Evolutionary conservation across 2,888 invertebrate species (phyloP), one percentile per base, ranked within the genome.

Genomic region (Diploptera punctata): DNA sequence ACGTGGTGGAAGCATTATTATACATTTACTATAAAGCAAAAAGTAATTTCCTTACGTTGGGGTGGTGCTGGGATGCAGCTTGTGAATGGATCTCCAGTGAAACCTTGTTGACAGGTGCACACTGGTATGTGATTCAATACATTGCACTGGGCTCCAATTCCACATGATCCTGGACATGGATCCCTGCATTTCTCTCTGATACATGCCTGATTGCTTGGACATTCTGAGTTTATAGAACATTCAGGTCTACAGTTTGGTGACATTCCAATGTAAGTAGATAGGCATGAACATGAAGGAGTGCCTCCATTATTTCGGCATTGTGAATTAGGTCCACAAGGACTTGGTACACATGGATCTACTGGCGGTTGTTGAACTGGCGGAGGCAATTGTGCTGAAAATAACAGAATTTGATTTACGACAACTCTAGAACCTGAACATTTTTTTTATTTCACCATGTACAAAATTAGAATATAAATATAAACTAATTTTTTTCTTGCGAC

Each of bases 81-180:
- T 2, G 76, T 75, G 73, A 81, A 81, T 19, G 81, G 80, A 76
- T 81, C 80, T 44, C 81, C 81, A 13, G 77, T 78, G 72, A 77
- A 80, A 24, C 82, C 82, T 52, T 73, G 65, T 9, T 73, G 75
- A 67, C 75, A 75, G 1, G 73, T 74, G 62, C 75, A 75, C 7
- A 74, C 67, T n/a, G 74, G 93, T 72, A 86, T 89, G 78, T 94
- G 93, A 79, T 90, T 91, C 75, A 89, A 86, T 5, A 93, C 90
- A 57, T 82, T 82, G 80, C 91, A 89, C 76, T 86, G 79, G 72
- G 92, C 87, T 76, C 87, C 86, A 77, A 83, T 80, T 74, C 90
- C 90, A 80, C 90, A 94, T 5, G 91, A 91, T 13, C 93, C 93
- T 9, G 91, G 91, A 78, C 94, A 94, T n/a, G 93, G 93, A 81